Evolutionary conservation across 2,113 vertebrate species (phyloP).

Genomic region (Eonycteris spelaea): DNA sequence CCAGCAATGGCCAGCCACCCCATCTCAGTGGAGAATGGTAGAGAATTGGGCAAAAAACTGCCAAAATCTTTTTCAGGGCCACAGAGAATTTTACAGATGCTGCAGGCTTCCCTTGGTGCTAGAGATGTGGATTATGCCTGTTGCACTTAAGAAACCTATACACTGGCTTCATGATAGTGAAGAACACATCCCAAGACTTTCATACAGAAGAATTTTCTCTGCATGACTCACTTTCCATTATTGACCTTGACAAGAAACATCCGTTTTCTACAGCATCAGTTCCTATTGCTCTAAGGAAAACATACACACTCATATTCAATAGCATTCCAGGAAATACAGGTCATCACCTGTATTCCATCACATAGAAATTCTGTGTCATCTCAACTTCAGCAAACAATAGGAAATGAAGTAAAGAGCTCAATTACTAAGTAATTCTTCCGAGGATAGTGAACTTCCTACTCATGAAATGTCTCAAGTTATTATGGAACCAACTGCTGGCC

Average conservation of each 20-base stretch:
- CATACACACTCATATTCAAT: not conserved
- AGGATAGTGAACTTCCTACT: not conserved
- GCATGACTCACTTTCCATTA: not conserved
- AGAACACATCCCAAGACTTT: not conserved
- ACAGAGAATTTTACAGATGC: not conserved
- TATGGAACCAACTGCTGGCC: not conserved
- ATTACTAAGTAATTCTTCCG: not conserved
- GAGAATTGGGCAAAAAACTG: not conserved
- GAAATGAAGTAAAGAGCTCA: not conserved
- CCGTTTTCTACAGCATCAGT: not conserved
- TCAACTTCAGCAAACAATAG: not conserved
- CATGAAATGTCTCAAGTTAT: not conserved
- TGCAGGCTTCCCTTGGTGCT: not conserved
- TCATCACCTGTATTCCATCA: not conserved
- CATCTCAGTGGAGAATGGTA: not conserved
- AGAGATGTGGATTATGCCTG: not conserved
- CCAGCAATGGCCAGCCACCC: not conserved
- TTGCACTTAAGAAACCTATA: not conserved
- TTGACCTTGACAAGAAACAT: not conserved
- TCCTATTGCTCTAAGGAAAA: not conserved
- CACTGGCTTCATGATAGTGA: not conserved
- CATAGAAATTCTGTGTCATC: not conserved
- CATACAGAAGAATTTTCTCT: not conserved
- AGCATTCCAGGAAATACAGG: not conserved
- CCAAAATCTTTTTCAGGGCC: not conserved